Conservation (phyloP, 2,888 invertebrate genomes). For the Noctua janthe region DNA sequence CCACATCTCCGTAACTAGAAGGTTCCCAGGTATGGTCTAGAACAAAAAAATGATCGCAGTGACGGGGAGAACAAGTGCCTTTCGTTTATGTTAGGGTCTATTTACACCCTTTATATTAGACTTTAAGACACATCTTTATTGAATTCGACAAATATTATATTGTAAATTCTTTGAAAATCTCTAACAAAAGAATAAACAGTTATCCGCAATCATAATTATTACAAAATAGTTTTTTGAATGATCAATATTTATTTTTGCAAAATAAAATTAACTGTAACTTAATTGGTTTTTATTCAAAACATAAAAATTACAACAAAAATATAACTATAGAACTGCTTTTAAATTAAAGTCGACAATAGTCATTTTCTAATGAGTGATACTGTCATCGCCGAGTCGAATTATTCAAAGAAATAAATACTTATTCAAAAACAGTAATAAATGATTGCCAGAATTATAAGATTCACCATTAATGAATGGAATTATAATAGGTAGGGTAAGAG, state of each 20-base stretch:
- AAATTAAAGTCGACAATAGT: not conserved
- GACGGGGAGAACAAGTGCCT: too few relatives aligned
- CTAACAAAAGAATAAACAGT: not conserved
- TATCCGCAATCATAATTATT: not conserved
- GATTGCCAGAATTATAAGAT: not conserved
- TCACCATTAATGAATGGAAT: not conserved
- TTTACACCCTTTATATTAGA: not conserved
- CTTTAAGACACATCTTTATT: not conserved
- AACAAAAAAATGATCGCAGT: too few relatives aligned
- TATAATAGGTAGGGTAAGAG: not conserved
- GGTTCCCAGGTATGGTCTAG: too few relatives aligned
- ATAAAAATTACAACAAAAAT: not conserved
- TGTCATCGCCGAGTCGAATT: not conserved
- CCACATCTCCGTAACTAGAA: too few relatives aligned
- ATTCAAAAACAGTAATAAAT: not conserved
- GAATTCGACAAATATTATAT: not conserved
- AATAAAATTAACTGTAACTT: not conserved
- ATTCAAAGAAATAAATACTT: not conserved
- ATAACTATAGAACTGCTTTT: not conserved
- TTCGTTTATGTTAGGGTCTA: too few relatives aligned
- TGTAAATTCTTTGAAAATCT: not conserved
- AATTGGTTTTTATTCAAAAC: not conserved
- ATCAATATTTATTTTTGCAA: not conserved
- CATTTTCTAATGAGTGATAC: conserved; percentile 1
- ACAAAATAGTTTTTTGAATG: not conserved